Evolutionary conservation across 2,113 vertebrate species (phyloP), one percentile per base, ranked within the genome.

Genomic region (Silurus glanis): DNA sequence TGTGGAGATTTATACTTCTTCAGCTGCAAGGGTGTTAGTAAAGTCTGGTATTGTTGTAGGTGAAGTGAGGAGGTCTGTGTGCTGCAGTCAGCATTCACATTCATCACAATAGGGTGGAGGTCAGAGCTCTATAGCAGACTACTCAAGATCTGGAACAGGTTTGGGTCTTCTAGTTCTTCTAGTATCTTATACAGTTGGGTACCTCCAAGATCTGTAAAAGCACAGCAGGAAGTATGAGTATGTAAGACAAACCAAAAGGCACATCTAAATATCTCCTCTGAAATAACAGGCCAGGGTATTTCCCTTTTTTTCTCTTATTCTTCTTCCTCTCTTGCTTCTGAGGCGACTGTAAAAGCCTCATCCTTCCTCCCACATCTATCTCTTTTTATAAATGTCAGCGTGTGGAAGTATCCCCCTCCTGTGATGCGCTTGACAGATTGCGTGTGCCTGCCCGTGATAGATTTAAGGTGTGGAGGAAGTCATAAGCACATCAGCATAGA

Each of bases 401-500:
- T 83, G 78, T 84, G 75, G 75, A 84, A 86, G 86, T 88, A 88
- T 88, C 89, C 76, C 84, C 78, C 59, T 45, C 81, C 69, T 55
- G 80, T 89, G 89, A 89, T 89, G 82, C 86, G 53, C 82, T 69
- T 80, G 88, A 86, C 71, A 80, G 87, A 86, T 89, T 86, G 86
- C 82, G 61, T 13, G 66, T 59, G 85, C 25, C 67, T 64, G 62
- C 19, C 13, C 81, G 80, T 86, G 89, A 89, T 88, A 88, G 84
- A 89, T 89, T 89, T 89, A 89, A 85, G 86, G 89, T 86, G 84
- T 87, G 79, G 83, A 88, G 81, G 86, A 86, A 89, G 89, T 89
- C 89, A 88, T 87, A 88, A 88, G 83, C 86, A 83, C 84, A 87
- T 86, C 89, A 89, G 84, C 78, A 81, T 64, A 75, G 55, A 58